These are phyloP conservation scores for Dicrurus megarhynchus DNA, from an alignment of 2,113 vertebrate species.

Conservation along the genomic window DNA sequence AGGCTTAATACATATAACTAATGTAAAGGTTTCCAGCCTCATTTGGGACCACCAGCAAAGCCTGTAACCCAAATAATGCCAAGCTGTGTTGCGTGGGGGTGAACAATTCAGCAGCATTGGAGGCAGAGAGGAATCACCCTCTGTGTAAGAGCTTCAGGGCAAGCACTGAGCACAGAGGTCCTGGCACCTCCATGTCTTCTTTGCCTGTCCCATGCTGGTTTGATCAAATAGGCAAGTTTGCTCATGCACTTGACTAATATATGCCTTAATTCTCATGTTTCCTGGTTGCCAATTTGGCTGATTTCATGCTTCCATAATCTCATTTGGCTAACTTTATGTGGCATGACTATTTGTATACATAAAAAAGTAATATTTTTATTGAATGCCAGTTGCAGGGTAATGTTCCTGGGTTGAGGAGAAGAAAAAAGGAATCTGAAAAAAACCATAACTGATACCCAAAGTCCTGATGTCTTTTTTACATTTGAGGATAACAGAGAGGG, in stretches of 20 bases:
- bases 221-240: background rate
- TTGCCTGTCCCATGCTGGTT: background rate
- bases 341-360: background rate
- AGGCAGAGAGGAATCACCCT: background rate
- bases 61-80: background rate
- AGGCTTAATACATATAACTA: background rate
- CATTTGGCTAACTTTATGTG: background rate
- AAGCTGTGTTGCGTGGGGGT: fast-evolving
- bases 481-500: background rate
- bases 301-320: background rate
- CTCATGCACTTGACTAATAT: background rate
- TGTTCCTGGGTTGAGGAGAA: background rate
- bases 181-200: background rate
- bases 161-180: background rate
- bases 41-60: background rate
- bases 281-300: background rate
- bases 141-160: background rate
- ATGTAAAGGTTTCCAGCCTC: background rate
- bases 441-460: background rate
- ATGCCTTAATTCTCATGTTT: background rate
- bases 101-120: fast-evolving
- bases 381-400: background rate
- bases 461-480: background rate
- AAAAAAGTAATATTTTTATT: background rate
- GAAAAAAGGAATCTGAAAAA: background rate